Evolutionary conservation across 2,797 vertebrate genomes (phyloP), one percentile per base, ranked within the genome.

Genomic region (Acanthopagrus latus): DNA sequence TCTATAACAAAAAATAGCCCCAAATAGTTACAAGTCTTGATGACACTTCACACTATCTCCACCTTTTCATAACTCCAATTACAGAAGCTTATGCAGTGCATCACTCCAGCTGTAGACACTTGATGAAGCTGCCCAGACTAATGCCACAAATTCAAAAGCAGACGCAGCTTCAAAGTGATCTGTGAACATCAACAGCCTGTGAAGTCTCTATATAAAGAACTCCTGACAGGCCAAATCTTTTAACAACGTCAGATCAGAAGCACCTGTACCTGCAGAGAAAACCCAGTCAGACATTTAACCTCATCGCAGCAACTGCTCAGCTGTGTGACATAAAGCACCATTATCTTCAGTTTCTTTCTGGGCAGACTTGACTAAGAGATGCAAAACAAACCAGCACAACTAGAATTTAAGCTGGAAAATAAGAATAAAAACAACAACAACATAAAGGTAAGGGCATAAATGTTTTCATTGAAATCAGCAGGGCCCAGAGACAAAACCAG

Each of bases 211-310:
- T 43, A 16, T 65, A 17, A 81, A 46, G 13, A 18, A 33, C 18
- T 33, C 27, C 21, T 29, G 56, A 71, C 27, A 46, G 58, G 25
- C 43, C 1, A 4, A 18, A 54, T 29, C 20, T n/a, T 20, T 25
- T 33, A 47, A 70, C 47, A 64, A 55, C 51, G 43, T 56, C 23
- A 46, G 25, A 47, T 57, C 33, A 57, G 41, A 67, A n/a, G n/a
- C 47, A 52, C 16, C 47, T 29, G 23, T 9, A 63, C 20, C 58
- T 43, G 47, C 9, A 44, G 23, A 52, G 55, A 59, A 54, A 46
- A 48, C 5, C 25, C 16, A 55, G 25, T 52, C 57, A 64, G 46
- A 59, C 25, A 57, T 52, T 67, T 52, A 71, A 14, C 17, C 41
- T 71, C 21, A 29, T 16, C 27, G 33, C 47, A 51, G 72, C 71